Base-by-base conservation (phyloP, 2,113 vertebrate genomes). In the Ictalurus furcatus region DNA sequence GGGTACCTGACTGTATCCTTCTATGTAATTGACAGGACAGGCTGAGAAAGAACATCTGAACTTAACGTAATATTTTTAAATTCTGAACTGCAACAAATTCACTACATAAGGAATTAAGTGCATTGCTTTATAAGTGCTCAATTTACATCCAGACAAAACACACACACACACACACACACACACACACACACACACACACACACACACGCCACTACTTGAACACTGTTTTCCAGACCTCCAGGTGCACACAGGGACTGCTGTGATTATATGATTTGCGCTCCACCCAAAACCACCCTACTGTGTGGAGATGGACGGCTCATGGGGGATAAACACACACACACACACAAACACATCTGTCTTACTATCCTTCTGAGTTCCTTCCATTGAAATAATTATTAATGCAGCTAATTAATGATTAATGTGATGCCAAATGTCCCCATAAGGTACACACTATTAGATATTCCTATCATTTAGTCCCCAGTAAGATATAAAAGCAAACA, bases 271-370 rank as follows among this genome's bases (percentile, higher is more conserved):
- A 81, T 74, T 74, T 78, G n/a, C 78, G 79, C 90, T 90, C 90
- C 90, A 91, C 89, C 89, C 89, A 88, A 91, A 91, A 90, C 86
- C 90, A 92, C 88, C 88, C 90, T 48, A 67, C 91, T 85, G 90
- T 52, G 91, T 88, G 88, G 82, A 90, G 90, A 91, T 91, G 91
- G 91, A 91, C 48, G 88, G 87, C 89, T 91, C 89, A 85, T 63
- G 87, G 74, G 90, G 91, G 76, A 92, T 90, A 90, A 85, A 84
- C 81, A 86, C 91, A 87, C 90, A 90, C 91, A n/a, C 76, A 79
- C 21, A 79, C 52, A 81, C 28, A 81, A 2, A 54, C 48, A 30
- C 48, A 16, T 40, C 69, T 23, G 19, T 44, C 73, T 12, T 40
- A 37, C 73, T 40, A 40, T 74, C 19, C 37, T 74, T 40, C 7